Conservation (phyloP, 2,113 vertebrate genomes). For the Pomatorhinus ruficollis region DNA sequence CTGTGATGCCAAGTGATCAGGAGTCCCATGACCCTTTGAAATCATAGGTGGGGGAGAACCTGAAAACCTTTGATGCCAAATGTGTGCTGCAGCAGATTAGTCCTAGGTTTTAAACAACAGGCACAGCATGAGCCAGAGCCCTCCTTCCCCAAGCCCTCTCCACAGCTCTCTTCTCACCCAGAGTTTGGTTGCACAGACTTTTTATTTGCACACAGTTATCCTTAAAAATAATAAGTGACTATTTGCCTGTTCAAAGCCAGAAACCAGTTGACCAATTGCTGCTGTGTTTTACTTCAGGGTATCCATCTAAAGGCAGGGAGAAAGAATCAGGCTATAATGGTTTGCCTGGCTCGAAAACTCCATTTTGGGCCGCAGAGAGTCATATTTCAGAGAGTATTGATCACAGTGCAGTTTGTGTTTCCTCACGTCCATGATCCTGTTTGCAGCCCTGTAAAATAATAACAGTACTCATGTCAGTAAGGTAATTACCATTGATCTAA, state of each 20-base stretch:
- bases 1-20: neutral
- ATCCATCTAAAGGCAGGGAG: slow-evolving; percentile 69
- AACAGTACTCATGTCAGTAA: slow-evolving; percentile 96
- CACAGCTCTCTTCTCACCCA: neutral
- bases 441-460: slow-evolving; percentile 98
- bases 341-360: slow-evolving; percentile 87
- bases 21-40: neutral
- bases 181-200: slow-evolving; percentile 51
- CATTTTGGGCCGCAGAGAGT: slow-evolving; percentile 84
- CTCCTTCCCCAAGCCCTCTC: neutral
- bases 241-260: slow-evolving; percentile 72
- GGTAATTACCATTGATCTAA: slow-evolving; percentile 99
- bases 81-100: neutral
- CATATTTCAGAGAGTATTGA: slow-evolving; percentile 94
- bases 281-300: slow-evolving; percentile 75
- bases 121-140: neutral
- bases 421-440: slow-evolving; percentile 87
- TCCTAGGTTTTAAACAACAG: neutral
- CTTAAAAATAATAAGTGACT: slow-evolving; percentile 76
- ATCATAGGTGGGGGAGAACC: neutral
- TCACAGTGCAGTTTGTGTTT: slow-evolving; percentile 83
- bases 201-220: slow-evolving; percentile 68
- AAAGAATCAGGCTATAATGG: slow-evolving; percentile 83
- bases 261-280: slow-evolving; percentile 75
- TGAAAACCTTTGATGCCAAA: neutral